Base-by-base conservation (phyloP, 2,113 vertebrate species). In the Ovis aries region DNA sequence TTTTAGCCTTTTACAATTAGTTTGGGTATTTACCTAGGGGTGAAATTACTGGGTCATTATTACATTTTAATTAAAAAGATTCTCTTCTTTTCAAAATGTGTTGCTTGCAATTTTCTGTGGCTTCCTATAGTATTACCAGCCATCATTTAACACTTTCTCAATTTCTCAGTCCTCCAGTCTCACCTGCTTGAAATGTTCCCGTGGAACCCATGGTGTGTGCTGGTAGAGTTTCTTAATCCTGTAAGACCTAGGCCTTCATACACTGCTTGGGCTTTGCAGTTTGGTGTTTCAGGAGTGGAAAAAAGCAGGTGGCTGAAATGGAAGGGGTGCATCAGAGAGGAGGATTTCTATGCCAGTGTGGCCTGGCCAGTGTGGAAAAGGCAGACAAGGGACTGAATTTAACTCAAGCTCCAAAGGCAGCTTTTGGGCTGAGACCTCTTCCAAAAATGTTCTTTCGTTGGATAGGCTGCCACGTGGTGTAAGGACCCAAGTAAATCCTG, bases 241-340 rank as follows among this genome's bases (percentile, higher is more conserved):
- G 21, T 92, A 94, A 33, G 83, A n/a, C 27, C 94, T 83, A 50
- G 60, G 1, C 19, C 97, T 84, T 92, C 81, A 55, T 23, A 3
- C 4, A 19, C 48, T 43, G 84, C 9, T 64, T 80, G 97, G 59
- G 31, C 53, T 94, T 95, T 94, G 91, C 80, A 48, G 52, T 91
- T 92, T 78, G 96, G 92, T 95, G 94, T 85, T 89, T 86, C 90
- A 80, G 92, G 86, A 89, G 60, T 59, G 80, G 96, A 59, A 60
- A 33, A 31, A 94, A 33, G 86, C 27, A 64, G 96, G 88, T 84
- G 55, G 97, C 89, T 96, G 80, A 21, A 59, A 52, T 40, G 96
- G 77, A 90, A 93, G 96, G 74, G 59, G 85, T 40, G 64, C 95
- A 64, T 80, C 29, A 90, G 1, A 27, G 67, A 74, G 52, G 96